Evolutionary conservation across 2,113 vertebrate species (phyloP), one percentile per base, ranked within the genome.

Genomic region (Acanthisitta chloris): DNA sequence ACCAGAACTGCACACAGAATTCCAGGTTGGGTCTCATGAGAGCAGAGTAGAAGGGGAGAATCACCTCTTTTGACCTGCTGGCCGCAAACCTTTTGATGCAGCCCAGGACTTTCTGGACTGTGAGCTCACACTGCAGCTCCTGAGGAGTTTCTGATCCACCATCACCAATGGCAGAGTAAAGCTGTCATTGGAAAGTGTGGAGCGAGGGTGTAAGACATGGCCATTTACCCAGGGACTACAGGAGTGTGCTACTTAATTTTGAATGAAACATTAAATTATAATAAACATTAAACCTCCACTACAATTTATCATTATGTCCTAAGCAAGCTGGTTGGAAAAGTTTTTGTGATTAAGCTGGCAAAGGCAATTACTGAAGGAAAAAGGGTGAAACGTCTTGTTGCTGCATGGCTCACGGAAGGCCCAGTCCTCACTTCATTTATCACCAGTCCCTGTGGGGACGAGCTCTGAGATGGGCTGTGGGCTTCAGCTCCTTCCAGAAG

Each of bases 231-330:
- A 71, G 65, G 52, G 80, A 95, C 73, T 74, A 43, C 48, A 85
- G 42, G 42, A 86, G 49, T 1, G 6, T 18, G 80, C 40, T 92
- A 61, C 81, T 95, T 96, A 96, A 97, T 97, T 95, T 82, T 95
- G 78, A 91, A 92, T 92, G 91, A 96, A 95, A 88, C 86, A 86
- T 92, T 72, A 92, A 94, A 91, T 92, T 77, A 86, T 64, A 93
- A 95, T 90, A 94, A 92, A 94, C 90, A 87, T 90, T 86, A 94
- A 92, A 81, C 67, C 40, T 66, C 52, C 20, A 10, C 73, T 80
- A 66, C 77, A 94, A 94, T 92, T 92, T 86, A 94, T 96, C 94
- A 88, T 74, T 74, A 38, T 42, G 71, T 79, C 92, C 71, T 61
- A 84, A 71, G 90, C 72, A 93, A 83, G 81, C 71, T 92, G 88